Percentiles rank a stretch among this genome's conserved stretches.
These are phyloP conservation scores for Chrysocyon brachyurus DNA, from an alignment of 2,797 vertebrate genomes.

Conservation along the genomic window DNA sequence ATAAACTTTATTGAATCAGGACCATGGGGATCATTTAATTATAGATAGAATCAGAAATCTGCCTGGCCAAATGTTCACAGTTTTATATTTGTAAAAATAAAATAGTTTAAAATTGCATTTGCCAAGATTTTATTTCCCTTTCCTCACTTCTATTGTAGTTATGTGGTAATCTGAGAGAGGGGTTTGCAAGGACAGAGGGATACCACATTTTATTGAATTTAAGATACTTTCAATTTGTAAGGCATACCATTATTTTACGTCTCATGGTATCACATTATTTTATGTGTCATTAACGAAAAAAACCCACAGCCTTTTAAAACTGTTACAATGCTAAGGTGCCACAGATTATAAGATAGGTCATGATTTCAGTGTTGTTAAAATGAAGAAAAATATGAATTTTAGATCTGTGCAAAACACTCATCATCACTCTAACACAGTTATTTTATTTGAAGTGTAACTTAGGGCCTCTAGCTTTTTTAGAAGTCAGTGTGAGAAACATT, in stretches of 20 bases:
- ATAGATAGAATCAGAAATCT: slow-evolving; percentile 44
- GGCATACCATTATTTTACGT: neutral
- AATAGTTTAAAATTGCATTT: slow-evolving; percentile 37
- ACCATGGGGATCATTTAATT: slow-evolving; percentile 38
- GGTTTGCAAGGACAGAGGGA: neutral
- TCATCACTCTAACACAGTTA: neutral
- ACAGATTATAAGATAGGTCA: neutral
- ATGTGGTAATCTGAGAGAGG: neutral
- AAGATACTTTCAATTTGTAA: neutral
- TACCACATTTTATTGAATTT: neutral
- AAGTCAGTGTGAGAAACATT: neutral
- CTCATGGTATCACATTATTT: neutral
- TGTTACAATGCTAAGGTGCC: neutral
- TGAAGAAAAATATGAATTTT: slow-evolving; percentile 34
- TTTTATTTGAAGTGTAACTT: neutral
- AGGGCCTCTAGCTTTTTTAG: neutral
- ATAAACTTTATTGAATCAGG: slow-evolving; percentile 12
- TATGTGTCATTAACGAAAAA: neutral
- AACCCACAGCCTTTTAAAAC: slow-evolving; percentile 16
- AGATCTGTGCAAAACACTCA: neutral
- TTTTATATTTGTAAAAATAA: slow-evolving; percentile 54
- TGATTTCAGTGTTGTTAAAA: neutral
- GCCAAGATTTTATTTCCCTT: neutral
- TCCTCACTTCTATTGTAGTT: neutral
- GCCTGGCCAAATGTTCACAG: neutral